These are phyloP conservation scores for Lepidonotus clava DNA, from an alignment of 2,888 invertebrate species.

Conservation along the genomic window DNA sequence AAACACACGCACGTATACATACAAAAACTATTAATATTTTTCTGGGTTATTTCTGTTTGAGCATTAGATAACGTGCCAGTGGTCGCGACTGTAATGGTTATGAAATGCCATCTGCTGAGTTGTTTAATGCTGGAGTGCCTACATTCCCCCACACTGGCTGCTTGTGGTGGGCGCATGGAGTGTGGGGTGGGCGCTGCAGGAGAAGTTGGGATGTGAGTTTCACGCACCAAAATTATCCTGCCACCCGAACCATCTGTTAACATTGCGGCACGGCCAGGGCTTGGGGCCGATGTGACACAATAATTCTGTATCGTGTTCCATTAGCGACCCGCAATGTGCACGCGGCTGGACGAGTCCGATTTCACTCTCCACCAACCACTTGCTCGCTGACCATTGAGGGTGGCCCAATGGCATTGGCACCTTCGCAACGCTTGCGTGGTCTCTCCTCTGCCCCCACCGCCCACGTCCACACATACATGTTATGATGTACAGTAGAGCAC, in stretches of 20 bases:
- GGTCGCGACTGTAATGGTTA: not conserved
- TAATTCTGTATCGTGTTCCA: conserved; percentile 32
- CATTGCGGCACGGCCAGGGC: not conserved
- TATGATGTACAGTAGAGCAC: too few species aligned
- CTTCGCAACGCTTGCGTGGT: too few species aligned
- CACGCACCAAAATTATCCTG: not conserved
- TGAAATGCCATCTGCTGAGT: conserved; percentile 4
- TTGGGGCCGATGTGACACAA: conserved; percentile 1
- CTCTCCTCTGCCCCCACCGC: not conserved
- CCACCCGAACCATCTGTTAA: conserved; percentile 11
- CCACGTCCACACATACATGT: not conserved
- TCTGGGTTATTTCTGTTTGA: not conserved
- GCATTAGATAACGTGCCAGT: not conserved
- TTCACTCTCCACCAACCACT: not conserved
- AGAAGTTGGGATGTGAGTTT: not conserved
- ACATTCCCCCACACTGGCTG: not conserved
- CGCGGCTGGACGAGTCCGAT: not conserved
- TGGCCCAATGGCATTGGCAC: too few species aligned
- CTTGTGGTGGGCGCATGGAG: not conserved
- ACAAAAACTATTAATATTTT: not conserved
- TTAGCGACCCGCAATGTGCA: not conserved
- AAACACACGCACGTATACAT: not conserved
- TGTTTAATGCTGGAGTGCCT: not conserved
- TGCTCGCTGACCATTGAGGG: not conserved
- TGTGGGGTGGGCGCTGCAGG: not conserved